Evolutionary conservation across 2,888 invertebrate genomes (phyloP).

Genomic region (Cotesia congregata): DNA sequence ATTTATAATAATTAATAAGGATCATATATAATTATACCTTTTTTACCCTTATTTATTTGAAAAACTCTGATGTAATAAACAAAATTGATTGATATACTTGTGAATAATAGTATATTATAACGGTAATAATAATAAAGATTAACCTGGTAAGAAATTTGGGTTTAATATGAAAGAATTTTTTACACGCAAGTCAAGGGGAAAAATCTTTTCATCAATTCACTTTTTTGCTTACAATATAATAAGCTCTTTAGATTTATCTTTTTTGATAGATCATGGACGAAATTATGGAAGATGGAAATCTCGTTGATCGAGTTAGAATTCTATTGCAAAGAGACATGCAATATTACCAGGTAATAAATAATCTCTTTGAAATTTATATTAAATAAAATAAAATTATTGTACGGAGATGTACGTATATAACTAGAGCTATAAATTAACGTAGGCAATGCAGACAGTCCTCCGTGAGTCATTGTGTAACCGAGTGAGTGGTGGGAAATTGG

Average conservation of each 20-base stretch:
- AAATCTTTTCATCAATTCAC: not conserved
- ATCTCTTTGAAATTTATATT: not conserved
- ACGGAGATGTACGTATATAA: not conserved
- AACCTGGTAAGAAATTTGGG: not conserved
- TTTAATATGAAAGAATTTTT: slow-evolving; percentile 25
- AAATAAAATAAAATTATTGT: not conserved
- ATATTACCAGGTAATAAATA: slow-evolving; percentile 80
- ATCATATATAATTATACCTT: not conserved
- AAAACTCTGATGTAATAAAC: not conserved
- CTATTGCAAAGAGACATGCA: slow-evolving; percentile 85
- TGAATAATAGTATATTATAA: no score
- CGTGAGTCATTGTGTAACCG: slow-evolving; percentile 84
- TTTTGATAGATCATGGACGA: slow-evolving; percentile 74
- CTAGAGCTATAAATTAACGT: slow-evolving; percentile 36
- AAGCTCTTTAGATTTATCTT: slow-evolving; percentile 1
- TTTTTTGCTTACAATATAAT: not conserved
- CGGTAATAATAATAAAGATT: not conserved
- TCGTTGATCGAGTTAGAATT: slow-evolving; percentile 88
- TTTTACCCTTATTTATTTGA: not conserved
- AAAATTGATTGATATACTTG: not conserved
- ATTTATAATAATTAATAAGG: not conserved
- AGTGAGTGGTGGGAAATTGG: slow-evolving; percentile 85
- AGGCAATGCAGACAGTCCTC: slow-evolving; percentile 81
- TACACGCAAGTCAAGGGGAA: slow-evolving; percentile 27
- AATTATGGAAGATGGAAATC: slow-evolving; percentile 91